These are phyloP conservation scores for Salvator merianae DNA, from an alignment of 2,113 vertebrate genomes.

Conservation along the genomic window DNA sequence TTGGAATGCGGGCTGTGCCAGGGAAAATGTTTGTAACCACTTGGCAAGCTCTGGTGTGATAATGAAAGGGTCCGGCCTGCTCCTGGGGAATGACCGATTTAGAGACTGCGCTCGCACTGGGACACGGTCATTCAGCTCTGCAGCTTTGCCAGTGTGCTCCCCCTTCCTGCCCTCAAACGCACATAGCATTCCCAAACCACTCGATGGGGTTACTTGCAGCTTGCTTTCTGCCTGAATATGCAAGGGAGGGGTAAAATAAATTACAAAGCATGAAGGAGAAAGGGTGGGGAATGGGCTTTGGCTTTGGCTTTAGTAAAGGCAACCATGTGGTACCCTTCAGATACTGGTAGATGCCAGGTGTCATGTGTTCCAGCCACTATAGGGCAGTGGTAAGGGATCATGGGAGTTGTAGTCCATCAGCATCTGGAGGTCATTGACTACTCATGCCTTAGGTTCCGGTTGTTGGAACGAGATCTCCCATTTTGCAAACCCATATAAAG, in stretches of 20 bases:
- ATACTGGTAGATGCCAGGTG: background rate
- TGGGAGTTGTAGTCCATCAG: background rate
- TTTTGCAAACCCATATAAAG: too few species aligned
- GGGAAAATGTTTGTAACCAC: constrained; percentile 67
- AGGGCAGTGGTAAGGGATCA: background rate
- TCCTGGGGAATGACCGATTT: constrained; percentile 68
- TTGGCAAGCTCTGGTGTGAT: constrained; percentile 69
- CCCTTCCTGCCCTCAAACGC: background rate
- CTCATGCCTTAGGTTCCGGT: too few species aligned
- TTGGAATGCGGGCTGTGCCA: constrained; percentile 67
- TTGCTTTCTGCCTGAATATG: background rate
- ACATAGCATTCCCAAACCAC: background rate
- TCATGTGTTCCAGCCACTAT: background rate
- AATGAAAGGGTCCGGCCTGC: constrained; percentile 70
- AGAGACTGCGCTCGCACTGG: constrained; percentile 17
- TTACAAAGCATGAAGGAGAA: background rate
- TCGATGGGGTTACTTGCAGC: background rate
- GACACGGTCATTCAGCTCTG: constrained; percentile 28
- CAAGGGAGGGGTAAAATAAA: background rate
- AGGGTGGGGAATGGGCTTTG: background rate
- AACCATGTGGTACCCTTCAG: background rate
- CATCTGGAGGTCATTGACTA: background rate
- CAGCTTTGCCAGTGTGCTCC: background rate
- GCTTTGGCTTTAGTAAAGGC: too few species aligned
- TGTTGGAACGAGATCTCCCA: too few species aligned